A percentile compares a stretch with the other conserved stretches of the same genome.
These are phyloP conservation scores for Nasonovia ribisnigri DNA, from an alignment of 2,888 invertebrate species.

Conservation along the genomic window DNA sequence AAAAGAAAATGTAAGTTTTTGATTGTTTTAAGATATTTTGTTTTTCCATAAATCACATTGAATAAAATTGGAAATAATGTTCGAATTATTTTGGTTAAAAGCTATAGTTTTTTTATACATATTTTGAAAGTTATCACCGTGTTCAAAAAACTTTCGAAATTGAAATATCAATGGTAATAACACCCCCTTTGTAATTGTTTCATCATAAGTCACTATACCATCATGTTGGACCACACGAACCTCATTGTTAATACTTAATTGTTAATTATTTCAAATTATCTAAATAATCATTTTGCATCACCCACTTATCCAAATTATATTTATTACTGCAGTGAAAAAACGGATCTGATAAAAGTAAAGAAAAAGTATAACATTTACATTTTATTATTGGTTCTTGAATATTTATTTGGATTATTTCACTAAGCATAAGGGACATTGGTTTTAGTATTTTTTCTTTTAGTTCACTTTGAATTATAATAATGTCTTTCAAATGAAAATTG, in stretches of 20 bases:
- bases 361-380: neutral
- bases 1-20: neutral
- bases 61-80: neutral
- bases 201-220: neutral
- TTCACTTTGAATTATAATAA: neutral
- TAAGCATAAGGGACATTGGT: neutral
- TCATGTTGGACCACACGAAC: neutral
- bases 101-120: neutral
- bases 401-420: neutral
- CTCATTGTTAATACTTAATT: conserved; percentile 17
- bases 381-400: conserved; percentile 11
- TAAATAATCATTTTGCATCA: conserved; percentile 39
- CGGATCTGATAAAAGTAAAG: neutral
- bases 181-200: neutral
- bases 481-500: conserved; percentile 28
- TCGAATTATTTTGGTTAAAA: neutral
- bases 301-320: neutral
- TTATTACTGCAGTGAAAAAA: conserved; percentile 16
- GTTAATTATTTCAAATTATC: conserved; percentile 3
- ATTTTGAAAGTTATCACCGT: conserved; percentile 7
- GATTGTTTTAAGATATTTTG: neutral
- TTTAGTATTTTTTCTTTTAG: conserved; percentile 1
- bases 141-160: conserved; percentile 6
- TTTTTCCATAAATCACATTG: conserved; percentile 16
- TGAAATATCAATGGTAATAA: neutral